These are phyloP conservation scores for Myiozetetes cayanensis DNA, from an alignment of 2,113 vertebrate genomes.

Conservation along the genomic window DNA sequence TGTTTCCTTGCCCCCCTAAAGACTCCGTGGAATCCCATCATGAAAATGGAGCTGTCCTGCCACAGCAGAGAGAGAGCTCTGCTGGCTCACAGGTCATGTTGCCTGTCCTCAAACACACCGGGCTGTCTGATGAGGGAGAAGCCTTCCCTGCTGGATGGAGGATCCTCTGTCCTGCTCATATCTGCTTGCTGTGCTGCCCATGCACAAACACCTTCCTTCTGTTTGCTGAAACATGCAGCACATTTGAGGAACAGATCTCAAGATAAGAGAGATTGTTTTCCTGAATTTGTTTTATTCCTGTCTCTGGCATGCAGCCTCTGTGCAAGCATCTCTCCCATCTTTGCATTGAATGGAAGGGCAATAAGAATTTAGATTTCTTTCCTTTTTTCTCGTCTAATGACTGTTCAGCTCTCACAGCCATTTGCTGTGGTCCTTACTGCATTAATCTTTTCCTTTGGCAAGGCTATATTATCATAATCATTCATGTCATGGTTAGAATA, in stretches of 20 bases:
- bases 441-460: constrained; percentile 23
- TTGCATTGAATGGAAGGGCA: neutral
- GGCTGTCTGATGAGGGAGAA: neutral
- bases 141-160: neutral
- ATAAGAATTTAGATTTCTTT: constrained; percentile 5
- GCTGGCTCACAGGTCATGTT: neutral
- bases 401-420: neutral
- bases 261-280: neutral
- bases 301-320: neutral
- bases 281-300: neutral
- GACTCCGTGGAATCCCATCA: neutral
- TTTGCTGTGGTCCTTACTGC: constrained; percentile 3
- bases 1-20: neutral
- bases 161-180: neutral
- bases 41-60: neutral
- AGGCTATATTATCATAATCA: neutral
- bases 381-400: neutral
- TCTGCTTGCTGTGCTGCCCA: neutral
- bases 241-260: neutral
- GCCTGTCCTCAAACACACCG: constrained; percentile 5
- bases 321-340: neutral
- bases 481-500: neutral
- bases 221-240: neutral
- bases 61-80: neutral
- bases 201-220: neutral